Evolutionary conservation across 92 coral and sea anemone genomes (phyloP).

Genomic region (Micromussa lordhowensis): DNA sequence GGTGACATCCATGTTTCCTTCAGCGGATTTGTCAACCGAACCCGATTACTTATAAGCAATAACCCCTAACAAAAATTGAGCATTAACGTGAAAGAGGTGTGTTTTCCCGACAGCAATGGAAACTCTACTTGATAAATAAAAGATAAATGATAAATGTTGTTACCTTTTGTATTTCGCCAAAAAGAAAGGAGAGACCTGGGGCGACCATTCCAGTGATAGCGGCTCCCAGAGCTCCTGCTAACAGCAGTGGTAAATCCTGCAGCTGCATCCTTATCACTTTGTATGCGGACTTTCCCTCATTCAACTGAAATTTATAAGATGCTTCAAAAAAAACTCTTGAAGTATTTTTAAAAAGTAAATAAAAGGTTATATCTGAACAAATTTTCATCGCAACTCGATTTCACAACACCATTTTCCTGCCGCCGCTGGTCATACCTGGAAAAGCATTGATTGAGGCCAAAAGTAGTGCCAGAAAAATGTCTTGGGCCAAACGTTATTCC

Average conservation of each 20-base stretch:
- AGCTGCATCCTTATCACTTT: slow-evolving; percentile 76
- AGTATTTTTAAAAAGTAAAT: too few species aligned
- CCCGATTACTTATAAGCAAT: too few species aligned
- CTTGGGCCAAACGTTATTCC: too few species aligned
- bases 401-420: background rate
- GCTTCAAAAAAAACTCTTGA: background rate
- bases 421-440: background rate
- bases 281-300: slow-evolving; percentile 73
- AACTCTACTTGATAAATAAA: too few species aligned
- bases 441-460: background rate
- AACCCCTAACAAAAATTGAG: too few species aligned
- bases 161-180: slow-evolving; percentile 94
- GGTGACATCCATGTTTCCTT: too few species aligned
- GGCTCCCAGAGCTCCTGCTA: slow-evolving; percentile 89
- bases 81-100: too few species aligned
- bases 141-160: background rate
- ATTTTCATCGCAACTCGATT: too few species aligned
- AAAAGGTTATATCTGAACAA: too few species aligned
- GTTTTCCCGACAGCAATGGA: too few species aligned
- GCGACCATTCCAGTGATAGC: slow-evolving; percentile 93
- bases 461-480: too few species aligned
- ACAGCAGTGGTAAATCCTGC: slow-evolving; percentile 82
- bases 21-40: too few species aligned
- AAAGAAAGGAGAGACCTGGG: slow-evolving; percentile 89
- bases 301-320: slow-evolving; percentile 45